These are phyloP conservation scores for Geotrypetes seraphini DNA, from an alignment of 2,797 vertebrate species.

Conservation along the genomic window DNA sequence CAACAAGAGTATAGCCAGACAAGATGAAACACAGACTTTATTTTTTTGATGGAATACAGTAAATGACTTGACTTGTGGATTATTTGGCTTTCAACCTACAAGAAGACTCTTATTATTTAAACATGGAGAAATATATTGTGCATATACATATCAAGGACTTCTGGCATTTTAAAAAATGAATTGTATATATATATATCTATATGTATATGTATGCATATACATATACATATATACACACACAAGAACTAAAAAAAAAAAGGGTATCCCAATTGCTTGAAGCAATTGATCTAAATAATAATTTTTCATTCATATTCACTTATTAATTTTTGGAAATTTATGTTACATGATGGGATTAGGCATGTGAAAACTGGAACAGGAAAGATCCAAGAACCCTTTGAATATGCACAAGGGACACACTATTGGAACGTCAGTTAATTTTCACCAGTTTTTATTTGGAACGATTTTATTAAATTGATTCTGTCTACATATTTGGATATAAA, in stretches of 20 bases:
- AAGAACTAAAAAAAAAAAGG: slow-evolving; percentile 16
- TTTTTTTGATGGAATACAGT: slow-evolving; percentile 66
- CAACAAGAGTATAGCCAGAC: slow-evolving; percentile 98
- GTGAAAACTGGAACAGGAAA: slow-evolving; percentile 68
- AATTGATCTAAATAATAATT: slow-evolving; percentile 71
- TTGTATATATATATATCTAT: slow-evolving; percentile 58
- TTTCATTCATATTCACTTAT: slow-evolving; percentile 67
- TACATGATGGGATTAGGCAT: slow-evolving; percentile 75
- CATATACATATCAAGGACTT: slow-evolving; percentile 71
- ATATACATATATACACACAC: slow-evolving; percentile 29
- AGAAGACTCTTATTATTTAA: slow-evolving; percentile 68
- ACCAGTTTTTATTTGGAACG: slow-evolving; percentile 84
- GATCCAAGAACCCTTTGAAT: slow-evolving; percentile 66
- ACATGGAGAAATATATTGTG: slow-evolving; percentile 66
- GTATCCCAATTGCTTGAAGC: slow-evolving; percentile 72
- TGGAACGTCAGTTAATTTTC: slow-evolving; percentile 86
- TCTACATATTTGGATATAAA: slow-evolving; percentile 93
- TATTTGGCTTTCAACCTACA: slow-evolving; percentile 65
- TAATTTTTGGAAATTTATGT: slow-evolving; percentile 78
- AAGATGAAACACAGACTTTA: slow-evolving; percentile 60
- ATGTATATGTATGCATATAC: no score
- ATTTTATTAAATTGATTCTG: slow-evolving; percentile 96
- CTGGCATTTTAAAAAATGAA: slow-evolving; percentile 57
- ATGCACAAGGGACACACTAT: slow-evolving; percentile 96
- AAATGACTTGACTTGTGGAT: slow-evolving; percentile 57